Percentiles rank a stretch among this genome's conserved stretches.
Evolutionary conservation across 1,140 invertebrate species (phyloP).

Genomic region (Trachymyrmex septentrionalis): DNA sequence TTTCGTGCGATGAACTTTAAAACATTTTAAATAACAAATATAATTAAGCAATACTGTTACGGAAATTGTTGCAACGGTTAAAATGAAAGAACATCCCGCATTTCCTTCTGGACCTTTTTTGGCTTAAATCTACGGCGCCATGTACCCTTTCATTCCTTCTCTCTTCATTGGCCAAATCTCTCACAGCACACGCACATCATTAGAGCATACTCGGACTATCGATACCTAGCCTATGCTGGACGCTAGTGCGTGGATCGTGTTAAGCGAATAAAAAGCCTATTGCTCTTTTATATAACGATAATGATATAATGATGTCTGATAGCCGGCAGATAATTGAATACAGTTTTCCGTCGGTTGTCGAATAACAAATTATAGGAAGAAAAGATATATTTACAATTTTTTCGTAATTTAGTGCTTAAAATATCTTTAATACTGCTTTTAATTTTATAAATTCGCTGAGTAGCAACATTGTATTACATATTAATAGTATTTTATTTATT

Average conservation of each 20-base stretch:
- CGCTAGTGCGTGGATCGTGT: slow-evolving; percentile 82
- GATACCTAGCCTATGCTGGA: slow-evolving; percentile 80
- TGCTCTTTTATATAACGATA: slow-evolving; percentile 70
- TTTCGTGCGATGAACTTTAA: neutral
- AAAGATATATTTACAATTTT: neutral
- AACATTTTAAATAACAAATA: slow-evolving; percentile 3
- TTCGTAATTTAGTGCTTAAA: neutral
- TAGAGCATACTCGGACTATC: slow-evolving; percentile 82
- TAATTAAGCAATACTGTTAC: slow-evolving; percentile 2
- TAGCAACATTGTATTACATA: neutral
- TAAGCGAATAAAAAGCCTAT: slow-evolving; percentile 82
- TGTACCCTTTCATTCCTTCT: slow-evolving; percentile 74
- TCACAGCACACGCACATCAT: slow-evolving; percentile 84
- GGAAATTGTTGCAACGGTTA: slow-evolving; percentile 24
- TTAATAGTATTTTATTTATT: neutral
- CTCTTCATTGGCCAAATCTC: slow-evolving; percentile 85
- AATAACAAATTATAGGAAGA: slow-evolving; percentile 22
- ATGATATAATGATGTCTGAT: slow-evolving; percentile 65
- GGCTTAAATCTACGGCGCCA: slow-evolving; percentile 64
- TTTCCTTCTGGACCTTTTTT: slow-evolving; percentile 69
- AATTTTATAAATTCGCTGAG: neutral
- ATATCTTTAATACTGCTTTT: neutral
- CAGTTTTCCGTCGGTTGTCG: slow-evolving; percentile 7
- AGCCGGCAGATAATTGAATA: slow-evolving; percentile 30
- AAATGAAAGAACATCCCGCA: slow-evolving; percentile 2